Percentiles rank a stretch among this genome's conserved stretches.
Conservation (phyloP, 2,888 invertebrate species). For the Dasysyrphus tricinctus region DNA sequence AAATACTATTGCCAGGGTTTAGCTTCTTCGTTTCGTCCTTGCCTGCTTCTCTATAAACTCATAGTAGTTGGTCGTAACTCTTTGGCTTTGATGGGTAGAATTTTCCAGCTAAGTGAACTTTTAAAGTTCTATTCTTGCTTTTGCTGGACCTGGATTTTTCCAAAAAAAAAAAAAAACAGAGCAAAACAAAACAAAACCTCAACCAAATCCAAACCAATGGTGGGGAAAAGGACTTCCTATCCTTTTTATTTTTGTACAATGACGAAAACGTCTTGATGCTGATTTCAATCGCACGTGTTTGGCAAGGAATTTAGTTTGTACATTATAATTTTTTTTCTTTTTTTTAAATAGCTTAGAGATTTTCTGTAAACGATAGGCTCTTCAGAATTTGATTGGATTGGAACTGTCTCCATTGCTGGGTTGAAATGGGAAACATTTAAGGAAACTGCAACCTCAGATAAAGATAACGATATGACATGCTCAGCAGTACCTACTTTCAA, state of each 20-base stretch:
- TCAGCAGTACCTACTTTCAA: conserved; percentile 30
- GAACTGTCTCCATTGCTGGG: background rate
- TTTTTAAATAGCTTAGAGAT: conserved; percentile 64
- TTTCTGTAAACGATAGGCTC: conserved; percentile 66
- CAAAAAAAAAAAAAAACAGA: conserved; percentile 5
- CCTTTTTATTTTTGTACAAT: background rate
- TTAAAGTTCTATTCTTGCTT: conserved; percentile 49
- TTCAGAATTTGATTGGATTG: conserved; percentile 45
- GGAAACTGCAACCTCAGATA: conserved; percentile 74
- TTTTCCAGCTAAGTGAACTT: conserved; percentile 42
- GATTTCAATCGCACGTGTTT: conserved; percentile 74
- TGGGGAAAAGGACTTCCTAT: conserved; percentile 16
- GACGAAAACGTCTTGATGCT: conserved; percentile 55
- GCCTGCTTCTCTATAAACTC: background rate
- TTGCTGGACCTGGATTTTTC: conserved; percentile 46
- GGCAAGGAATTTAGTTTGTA: conserved; percentile 51
- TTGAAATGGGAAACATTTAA: background rate
- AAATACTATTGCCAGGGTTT: conserved; percentile 48
- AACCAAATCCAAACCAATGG: conserved; percentile 41
- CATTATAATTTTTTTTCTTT: conserved; percentile 26
- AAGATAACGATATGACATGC: conserved; percentile 66
- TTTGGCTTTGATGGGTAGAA: conserved; percentile 19
- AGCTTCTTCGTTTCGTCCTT: background rate
- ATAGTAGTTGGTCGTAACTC: conserved; percentile 31
- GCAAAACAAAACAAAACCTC: conserved; percentile 11